These are phyloP conservation scores for Hyposmocoma kahamanoa DNA, from an alignment of 1,140 invertebrate species.

Conservation along the genomic window DNA sequence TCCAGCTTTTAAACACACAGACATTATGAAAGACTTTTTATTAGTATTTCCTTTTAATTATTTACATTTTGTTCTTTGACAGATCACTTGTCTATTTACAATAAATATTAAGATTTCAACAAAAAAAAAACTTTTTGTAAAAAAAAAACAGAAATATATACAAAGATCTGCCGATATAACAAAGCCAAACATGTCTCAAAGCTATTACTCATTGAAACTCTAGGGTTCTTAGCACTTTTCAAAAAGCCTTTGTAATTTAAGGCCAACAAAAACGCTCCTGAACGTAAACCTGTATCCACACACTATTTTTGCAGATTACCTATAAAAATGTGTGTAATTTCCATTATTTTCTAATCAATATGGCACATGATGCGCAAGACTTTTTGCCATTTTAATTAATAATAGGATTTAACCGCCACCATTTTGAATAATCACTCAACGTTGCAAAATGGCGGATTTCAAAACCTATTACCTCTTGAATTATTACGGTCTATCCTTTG, in stretches of 20 bases:
- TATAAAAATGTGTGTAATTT: conserved; percentile 69
- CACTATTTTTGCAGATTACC: conserved; percentile 66
- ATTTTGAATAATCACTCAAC: too few relatives aligned
- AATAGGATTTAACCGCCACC: too few relatives aligned
- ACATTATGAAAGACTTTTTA: conserved; percentile 29
- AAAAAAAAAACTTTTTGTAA: conserved; percentile 19
- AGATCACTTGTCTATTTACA: conserved; percentile 32
- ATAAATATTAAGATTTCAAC: conserved; percentile 22
- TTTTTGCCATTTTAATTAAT: too few relatives aligned
- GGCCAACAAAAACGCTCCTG: conserved; percentile 58
- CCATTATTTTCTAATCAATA: conserved; percentile 20
- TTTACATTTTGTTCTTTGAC: conserved; percentile 13
- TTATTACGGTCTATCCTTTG: conserved; percentile 33
- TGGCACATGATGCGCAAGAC: too few relatives aligned
- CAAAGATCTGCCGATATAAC: conserved; percentile 68
- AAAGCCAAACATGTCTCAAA: conserved; percentile 42
- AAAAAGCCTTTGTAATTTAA: conserved; percentile 49
- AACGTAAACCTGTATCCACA: conserved; percentile 34
- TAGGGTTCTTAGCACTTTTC: conserved; percentile 49
- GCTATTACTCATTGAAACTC: conserved; percentile 13
- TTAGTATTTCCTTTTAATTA: conserved; percentile 8
- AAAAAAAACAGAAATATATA: conserved; percentile 58
- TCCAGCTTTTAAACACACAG: conserved; percentile 66
- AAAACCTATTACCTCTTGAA: too few relatives aligned
- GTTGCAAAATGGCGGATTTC: too few relatives aligned